phyloP scores from a whole-genome alignment of 2,797 vertebrate genomes.

The Eurystomus glaucurus region DNA sequence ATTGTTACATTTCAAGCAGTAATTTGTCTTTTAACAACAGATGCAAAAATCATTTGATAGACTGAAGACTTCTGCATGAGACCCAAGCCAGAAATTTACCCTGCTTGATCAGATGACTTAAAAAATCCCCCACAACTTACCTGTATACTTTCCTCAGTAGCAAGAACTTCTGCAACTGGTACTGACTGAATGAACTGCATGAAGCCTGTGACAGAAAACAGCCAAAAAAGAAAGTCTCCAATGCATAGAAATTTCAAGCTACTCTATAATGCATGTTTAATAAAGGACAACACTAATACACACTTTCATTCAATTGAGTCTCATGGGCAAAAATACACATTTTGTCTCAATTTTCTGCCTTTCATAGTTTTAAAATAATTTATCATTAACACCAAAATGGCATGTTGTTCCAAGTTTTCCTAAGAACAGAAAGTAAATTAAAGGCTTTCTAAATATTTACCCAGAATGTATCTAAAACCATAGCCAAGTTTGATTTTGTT shows the following conservation, averaged over 20 bases:
- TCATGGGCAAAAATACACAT: rapidly evolving
- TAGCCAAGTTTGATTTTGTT: background rate
- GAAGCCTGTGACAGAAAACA: slow-evolving; percentile 86
- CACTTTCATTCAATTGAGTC: background rate
- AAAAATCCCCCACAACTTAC: slow-evolving; percentile 63
- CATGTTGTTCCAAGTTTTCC: background rate
- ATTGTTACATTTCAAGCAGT: background rate
- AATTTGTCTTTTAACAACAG: background rate
- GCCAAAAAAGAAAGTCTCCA: background rate
- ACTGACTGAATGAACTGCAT: slow-evolving; percentile 99
- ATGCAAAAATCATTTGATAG: background rate
- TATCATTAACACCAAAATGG: background rate
- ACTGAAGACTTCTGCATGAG: background rate
- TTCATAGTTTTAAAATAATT: background rate
- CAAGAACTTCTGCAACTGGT: slow-evolving; percentile 97
- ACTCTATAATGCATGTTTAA: background rate
- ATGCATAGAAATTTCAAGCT: rapidly evolving
- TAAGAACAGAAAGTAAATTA: background rate
- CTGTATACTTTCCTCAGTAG: slow-evolving; percentile 98
- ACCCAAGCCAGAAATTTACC: background rate
- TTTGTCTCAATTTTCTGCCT: background rate
- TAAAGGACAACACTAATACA: background rate
- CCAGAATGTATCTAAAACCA: background rate
- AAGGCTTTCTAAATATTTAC: background rate
- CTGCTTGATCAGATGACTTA: background rate